Evolutionary conservation across 1,140 invertebrate genomes (phyloP), one percentile per base, ranked within the genome.

Genomic region (Drosophila asahinai): DNA sequence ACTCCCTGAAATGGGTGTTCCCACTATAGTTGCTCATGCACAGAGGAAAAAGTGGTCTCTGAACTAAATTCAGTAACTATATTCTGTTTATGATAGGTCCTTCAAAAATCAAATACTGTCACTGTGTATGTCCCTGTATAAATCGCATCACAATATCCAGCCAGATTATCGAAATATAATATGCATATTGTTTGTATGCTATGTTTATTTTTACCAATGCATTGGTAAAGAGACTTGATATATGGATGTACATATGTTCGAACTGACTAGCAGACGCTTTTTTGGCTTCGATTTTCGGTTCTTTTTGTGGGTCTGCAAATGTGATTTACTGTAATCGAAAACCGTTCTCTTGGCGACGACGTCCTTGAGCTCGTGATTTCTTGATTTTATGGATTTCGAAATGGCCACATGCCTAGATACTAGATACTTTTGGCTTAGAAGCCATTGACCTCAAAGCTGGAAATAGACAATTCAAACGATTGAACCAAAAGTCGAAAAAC

Each of bases 301-400:
- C 30, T 62, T 40, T 42, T 43, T 61, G 48, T 55, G 49, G 64
- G 70, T 74, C 55, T 73, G 49, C 60, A 86, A 86, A 77, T 81
- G 77, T 86, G 74, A 86, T 86, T 84, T 86, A 42, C 38, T 74
- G 67, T 84, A 86, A 86, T 72, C 64, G 66, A 74, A 81, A 70
- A 84, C 73, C 73, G 65, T 78, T 81, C 55, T 73, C 51, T 48
- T 40, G 22, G 33, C 54, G 7, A n/a, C 38, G 40, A 2, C 68
- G 70, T 73, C 70, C 70, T 73, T 73, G 70, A 60, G 70, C 68
- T 33, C 17, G n/a, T 38, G 49, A 33, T 48, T 43, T 42, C 38
- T 67, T 27, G 40, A 71, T 55, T 47, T 58, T 73, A 60, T 40
- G 67, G 33, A 58, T 60, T 49, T 42, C 45, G 36, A 14, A 59